Evolutionary conservation across 1,140 invertebrate species (phyloP).

Genomic region (Limonius californicus): DNA sequence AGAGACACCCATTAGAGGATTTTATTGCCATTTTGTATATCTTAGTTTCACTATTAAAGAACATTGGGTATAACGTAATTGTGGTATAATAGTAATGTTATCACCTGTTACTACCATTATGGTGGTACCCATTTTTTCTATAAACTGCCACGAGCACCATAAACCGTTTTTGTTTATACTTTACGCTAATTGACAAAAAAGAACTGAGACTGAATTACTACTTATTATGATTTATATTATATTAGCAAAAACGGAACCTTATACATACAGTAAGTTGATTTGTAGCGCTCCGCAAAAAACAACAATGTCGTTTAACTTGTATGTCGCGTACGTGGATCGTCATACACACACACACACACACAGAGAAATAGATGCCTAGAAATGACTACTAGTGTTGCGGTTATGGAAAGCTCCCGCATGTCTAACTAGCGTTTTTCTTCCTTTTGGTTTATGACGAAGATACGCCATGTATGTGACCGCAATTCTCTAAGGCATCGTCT

Average conservation of each 20-base stretch:
- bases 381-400: slow-evolving; percentile 1
- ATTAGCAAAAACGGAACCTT: too few relatives aligned
- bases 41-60: not conserved
- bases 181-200: too few relatives aligned
- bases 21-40: not conserved
- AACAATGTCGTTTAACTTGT: slow-evolving; percentile 1
- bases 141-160: not conserved
- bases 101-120: not conserved
- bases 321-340: not conserved
- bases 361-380: slow-evolving; percentile 3
- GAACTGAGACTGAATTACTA: too few relatives aligned
- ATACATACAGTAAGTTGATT: not conserved
- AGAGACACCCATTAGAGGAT: not conserved
- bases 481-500: slow-evolving; percentile 11
- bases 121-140: not conserved
- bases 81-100: slow-evolving; percentile 1
- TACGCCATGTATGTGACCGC: not conserved
- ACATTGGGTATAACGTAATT: slow-evolving; percentile 9
- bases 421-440: not conserved
- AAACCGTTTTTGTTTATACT: too few relatives aligned
- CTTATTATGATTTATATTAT: too few relatives aligned
- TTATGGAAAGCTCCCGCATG: slow-evolving; percentile 11
- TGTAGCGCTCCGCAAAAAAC: not conserved
- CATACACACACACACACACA: slow-evolving; percentile 2
- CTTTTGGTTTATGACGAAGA: slow-evolving; percentile 7